Conservation (phyloP, 2,113 vertebrate genomes). For the Ameiurus melas region DNA sequence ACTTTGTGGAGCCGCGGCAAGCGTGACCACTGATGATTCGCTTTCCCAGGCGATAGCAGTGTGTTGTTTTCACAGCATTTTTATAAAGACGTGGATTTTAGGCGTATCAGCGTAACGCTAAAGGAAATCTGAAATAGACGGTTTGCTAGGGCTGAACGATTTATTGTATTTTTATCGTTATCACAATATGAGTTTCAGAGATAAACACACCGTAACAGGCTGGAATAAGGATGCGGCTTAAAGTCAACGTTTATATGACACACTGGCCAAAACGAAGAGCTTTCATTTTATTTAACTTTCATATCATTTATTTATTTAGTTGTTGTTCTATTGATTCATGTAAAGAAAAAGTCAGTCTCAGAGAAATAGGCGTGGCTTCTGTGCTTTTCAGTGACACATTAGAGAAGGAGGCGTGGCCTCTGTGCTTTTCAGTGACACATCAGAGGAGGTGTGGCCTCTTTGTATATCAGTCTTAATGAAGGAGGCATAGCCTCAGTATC, state of each 20-base stretch:
- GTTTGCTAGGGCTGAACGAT: neutral
- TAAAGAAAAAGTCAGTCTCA: neutral
- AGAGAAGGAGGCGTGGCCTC: neutral
- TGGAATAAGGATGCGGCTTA: neutral
- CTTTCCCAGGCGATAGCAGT: neutral
- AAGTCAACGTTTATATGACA: neutral
- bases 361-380: neutral
- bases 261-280: neutral
- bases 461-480: neutral
- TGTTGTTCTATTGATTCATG: neutral
- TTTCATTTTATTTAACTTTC: neutral
- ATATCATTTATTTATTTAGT: neutral
- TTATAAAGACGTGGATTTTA: neutral
- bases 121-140: neutral
- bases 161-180: neutral
- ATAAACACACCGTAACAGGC: neutral
- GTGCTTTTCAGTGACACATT: neutral
- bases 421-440: neutral
- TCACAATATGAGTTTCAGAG: neutral
- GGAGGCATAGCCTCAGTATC: neutral
- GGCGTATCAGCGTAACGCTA: neutral
- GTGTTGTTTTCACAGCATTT: neutral
- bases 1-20: neutral
- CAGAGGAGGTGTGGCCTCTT: neutral
- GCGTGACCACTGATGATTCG: neutral